phyloP scores from a whole-genome alignment of 2,888 invertebrate species.

The Nemurella pictetii region DNA sequence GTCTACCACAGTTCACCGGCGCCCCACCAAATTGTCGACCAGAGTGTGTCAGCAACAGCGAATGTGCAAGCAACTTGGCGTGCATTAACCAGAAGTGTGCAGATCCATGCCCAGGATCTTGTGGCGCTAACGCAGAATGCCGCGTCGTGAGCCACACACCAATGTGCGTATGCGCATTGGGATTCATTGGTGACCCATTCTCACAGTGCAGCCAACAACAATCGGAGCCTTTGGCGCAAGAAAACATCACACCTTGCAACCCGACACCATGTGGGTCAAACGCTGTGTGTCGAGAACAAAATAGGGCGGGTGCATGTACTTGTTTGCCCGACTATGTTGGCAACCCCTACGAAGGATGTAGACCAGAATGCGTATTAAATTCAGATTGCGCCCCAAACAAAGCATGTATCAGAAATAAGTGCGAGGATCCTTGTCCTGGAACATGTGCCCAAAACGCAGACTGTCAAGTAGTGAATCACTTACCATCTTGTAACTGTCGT shows the following conservation, averaged over 20 bases:
- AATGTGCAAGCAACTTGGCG: slow-evolving; percentile 48
- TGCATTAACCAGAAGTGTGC: slow-evolving; percentile 50
- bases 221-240: slow-evolving; percentile 37
- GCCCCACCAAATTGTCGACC: slow-evolving; percentile 45
- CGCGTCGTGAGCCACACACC: slow-evolving; percentile 51
- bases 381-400: slow-evolving; percentile 72
- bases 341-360: slow-evolving; percentile 55
- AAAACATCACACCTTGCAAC: slow-evolving; percentile 38
- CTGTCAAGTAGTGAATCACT: slow-evolving; percentile 67
- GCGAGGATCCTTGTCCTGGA: slow-evolving; percentile 74
- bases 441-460: slow-evolving; percentile 73
- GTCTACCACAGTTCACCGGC: slow-evolving; percentile 52
- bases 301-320: slow-evolving; percentile 56
- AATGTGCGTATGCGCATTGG: slow-evolving; percentile 70
- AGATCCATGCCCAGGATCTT: slow-evolving; percentile 51
- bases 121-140: slow-evolving; percentile 52
- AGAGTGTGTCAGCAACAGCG: slow-evolving; percentile 48
- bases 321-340: slow-evolving; percentile 48
- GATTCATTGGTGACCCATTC: slow-evolving; percentile 76
- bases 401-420: slow-evolving; percentile 77
- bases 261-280: slow-evolving; percentile 46
- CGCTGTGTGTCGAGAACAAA: slow-evolving; percentile 46
- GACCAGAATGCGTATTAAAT: slow-evolving; percentile 78
- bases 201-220: slow-evolving; percentile 48
- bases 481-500: slow-evolving; percentile 69